Percentiles rank a stretch among this genome's conserved stretches.
These are phyloP conservation scores for Syrphus vitripennis DNA, from an alignment of 2,888 invertebrate genomes.

Conservation along the genomic window DNA sequence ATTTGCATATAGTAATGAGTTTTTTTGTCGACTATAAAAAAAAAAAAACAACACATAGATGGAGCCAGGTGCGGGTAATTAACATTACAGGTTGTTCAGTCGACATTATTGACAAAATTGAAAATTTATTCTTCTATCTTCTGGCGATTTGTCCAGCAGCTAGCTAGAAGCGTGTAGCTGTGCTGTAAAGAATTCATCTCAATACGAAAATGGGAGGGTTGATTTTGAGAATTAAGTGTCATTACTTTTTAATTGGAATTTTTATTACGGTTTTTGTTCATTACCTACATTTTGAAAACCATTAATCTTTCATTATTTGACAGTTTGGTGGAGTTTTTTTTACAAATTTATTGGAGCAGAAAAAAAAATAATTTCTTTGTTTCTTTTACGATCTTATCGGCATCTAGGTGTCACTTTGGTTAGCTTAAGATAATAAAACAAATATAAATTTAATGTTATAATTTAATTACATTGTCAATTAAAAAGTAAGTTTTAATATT, in stretches of 20 bases:
- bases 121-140: not conserved
- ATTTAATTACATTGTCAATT: not conserved
- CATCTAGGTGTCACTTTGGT: not conserved
- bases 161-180: not conserved
- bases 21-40: not conserved
- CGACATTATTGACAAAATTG: not conserved
- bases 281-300: not conserved
- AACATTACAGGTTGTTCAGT: slow-evolving; percentile 38
- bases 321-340: not conserved
- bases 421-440: not conserved
- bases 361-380: slow-evolving; percentile 13
- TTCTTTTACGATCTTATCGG: not conserved
- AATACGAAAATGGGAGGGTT: not conserved
- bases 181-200: not conserved
- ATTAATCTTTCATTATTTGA: not conserved
- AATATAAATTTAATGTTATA: not conserved
- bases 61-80: slow-evolving; percentile 50
- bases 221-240: not conserved
- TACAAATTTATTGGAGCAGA: not conserved
- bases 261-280: not conserved
- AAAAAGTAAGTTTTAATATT: not conserved
- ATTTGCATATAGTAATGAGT: slow-evolving; percentile 41
- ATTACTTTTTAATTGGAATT: not conserved
- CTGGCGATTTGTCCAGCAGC: slow-evolving; percentile 15
- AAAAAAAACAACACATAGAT: not conserved